Conservation (phyloP, 2,797 vertebrate genomes). For the Pagetopsis macropterus region DNA sequence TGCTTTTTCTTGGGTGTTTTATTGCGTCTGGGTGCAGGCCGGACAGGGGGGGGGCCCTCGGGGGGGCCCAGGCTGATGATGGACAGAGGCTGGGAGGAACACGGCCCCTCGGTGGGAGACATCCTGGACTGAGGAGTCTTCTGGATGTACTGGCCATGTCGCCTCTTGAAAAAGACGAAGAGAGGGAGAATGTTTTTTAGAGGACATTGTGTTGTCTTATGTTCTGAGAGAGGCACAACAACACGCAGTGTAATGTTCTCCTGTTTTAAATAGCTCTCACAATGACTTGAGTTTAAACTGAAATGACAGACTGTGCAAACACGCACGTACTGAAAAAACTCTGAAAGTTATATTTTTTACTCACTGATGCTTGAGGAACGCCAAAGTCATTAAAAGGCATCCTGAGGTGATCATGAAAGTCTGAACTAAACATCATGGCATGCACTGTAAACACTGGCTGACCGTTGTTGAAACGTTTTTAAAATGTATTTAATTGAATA, state of each 20-base stretch:
- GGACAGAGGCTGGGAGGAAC: conserved; percentile 62
- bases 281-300: conserved; percentile 9
- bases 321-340: no score
- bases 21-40: conserved; percentile 41
- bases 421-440: no score
- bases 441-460: no score
- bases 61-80: conserved; percentile 65
- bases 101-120: conserved; percentile 31
- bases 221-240: neutral
- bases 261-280: conserved; percentile 20
- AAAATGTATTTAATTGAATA: no score
- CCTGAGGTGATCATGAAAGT: no score
- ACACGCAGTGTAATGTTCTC: neutral
- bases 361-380: no score
- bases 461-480: no score
- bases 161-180: conserved; percentile 78
- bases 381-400: no score
- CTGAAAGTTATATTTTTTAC: no score
- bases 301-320: conserved; percentile 4
- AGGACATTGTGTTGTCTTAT: neutral
- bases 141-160: conserved; percentile 81
- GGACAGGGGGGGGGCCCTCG: conserved; percentile 31
- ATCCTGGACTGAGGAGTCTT: conserved; percentile 78
- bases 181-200: conserved; percentile 2
- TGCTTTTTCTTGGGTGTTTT: conserved; percentile 53